A percentile compares a stretch with the other conserved stretches of the same genome.
These are phyloP conservation scores for Oceanites oceanicus DNA, from an alignment of 2,113 vertebrate genomes.

Conservation along the genomic window DNA sequence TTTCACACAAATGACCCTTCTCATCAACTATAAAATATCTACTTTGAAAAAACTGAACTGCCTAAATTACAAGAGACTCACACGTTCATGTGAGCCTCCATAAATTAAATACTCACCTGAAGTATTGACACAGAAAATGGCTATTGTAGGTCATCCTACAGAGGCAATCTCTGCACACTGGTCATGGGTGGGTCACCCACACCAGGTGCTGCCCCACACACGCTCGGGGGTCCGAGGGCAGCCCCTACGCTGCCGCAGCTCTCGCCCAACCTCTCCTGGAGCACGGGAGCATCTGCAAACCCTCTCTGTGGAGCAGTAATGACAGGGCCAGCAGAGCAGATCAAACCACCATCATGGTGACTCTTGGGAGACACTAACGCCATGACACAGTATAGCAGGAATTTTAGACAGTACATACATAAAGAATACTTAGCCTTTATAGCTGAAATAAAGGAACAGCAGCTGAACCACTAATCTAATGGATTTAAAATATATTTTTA, in stretches of 20 bases:
- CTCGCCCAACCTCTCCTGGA: background rate
- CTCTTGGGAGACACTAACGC: too few relatives aligned
- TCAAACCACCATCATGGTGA: background rate
- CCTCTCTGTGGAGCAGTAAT: rapidly evolving
- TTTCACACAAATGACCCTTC: background rate
- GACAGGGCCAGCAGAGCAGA: background rate
- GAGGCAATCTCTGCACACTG: background rate
- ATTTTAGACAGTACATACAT: background rate
- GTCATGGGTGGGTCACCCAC: background rate
- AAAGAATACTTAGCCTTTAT: background rate
- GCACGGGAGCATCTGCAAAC: background rate
- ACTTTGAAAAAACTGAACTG: background rate
- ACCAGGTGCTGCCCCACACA: background rate
- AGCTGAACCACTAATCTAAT: background rate
- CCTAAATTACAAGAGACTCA: background rate
- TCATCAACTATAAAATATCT: background rate
- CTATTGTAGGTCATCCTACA: background rate
- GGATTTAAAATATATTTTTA: background rate
- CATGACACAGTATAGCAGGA: background rate
- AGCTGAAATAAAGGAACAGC: background rate
- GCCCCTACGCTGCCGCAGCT: background rate
- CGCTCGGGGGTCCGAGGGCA: rapidly evolving
- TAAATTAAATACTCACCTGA: background rate
- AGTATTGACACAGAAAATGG: background rate
- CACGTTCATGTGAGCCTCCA: too few relatives aligned